Evolutionary conservation across 2,113 vertebrate species (phyloP).

Genomic region (Parus major): DNA sequence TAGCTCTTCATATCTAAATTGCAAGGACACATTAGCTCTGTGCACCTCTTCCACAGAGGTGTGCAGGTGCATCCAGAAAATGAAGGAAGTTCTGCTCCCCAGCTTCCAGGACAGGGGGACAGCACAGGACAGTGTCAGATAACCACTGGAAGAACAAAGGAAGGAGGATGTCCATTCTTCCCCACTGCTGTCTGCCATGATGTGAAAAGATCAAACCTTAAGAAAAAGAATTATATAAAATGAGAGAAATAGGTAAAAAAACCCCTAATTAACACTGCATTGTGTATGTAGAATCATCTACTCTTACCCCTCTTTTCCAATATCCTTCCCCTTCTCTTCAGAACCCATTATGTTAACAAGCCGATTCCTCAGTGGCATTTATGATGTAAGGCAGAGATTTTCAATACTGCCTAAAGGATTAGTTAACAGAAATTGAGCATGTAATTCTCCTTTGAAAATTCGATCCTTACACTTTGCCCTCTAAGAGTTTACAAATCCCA

Average conservation of each 20-base stretch:
- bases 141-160: not conserved
- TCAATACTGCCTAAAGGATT: not conserved
- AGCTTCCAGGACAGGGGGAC: not conserved
- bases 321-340: not conserved
- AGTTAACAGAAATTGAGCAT: not conserved
- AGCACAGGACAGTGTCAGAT: not conserved
- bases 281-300: not conserved
- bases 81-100: not conserved
- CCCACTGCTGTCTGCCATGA: not conserved
- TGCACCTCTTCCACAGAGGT: not conserved
- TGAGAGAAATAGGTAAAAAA: not conserved
- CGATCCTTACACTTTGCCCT: not conserved
- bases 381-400: not conserved
- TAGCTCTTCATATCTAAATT: not conserved
- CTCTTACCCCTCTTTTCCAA: not conserved
- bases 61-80: not conserved
- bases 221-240: not conserved
- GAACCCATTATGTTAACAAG: not conserved
- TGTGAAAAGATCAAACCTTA: not conserved
- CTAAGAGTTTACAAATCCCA: slow-evolving; percentile 22
- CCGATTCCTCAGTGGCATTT: not conserved
- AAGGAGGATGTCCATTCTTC: not conserved
- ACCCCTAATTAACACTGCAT: not conserved
- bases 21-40: not conserved
- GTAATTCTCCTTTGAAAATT: slow-evolving; percentile 20